Evolutionary conservation across 2,797 vertebrate species (phyloP).

Genomic region (Poecilia velifera): DNA sequence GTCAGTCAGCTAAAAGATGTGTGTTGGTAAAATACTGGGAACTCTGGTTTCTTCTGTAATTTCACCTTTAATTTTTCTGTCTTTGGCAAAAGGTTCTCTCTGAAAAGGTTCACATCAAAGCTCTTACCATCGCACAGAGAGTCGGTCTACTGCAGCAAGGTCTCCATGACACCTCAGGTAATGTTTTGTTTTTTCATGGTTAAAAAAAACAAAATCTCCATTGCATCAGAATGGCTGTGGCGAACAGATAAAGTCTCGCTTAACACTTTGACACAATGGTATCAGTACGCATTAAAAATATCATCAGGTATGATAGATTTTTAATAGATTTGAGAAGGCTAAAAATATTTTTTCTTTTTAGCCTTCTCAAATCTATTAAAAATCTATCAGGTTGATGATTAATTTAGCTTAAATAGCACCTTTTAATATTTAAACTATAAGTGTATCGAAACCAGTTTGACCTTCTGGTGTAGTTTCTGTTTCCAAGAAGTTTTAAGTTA

Average conservation of each 20-base stretch:
- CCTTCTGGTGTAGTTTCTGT: too few species aligned
- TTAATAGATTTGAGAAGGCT: too few species aligned
- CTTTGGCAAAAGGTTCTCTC: slow-evolving; percentile 86
- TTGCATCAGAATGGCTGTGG: neutral
- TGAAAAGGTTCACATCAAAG: slow-evolving; percentile 93
- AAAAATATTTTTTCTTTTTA: neutral
- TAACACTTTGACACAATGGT: neutral
- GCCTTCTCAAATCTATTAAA: neutral
- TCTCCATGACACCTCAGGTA: slow-evolving; percentile 92
- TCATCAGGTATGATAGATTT: too few species aligned
- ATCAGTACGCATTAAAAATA: neutral
- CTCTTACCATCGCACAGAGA: slow-evolving; percentile 93
- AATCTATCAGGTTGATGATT: neutral
- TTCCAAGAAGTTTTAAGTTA: too few species aligned
- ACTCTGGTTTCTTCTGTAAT: neutral
- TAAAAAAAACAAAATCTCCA: neutral
- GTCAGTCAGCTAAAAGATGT: neutral
- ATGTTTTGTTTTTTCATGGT: slow-evolving; percentile 12
- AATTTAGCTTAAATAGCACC: neutral
- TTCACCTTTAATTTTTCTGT: neutral
- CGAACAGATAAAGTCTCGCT: neutral
- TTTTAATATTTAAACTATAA: neutral
- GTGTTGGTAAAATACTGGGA: neutral
- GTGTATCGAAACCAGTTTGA: too few species aligned
- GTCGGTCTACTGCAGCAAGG: slow-evolving; percentile 92